These are phyloP conservation scores for Neodontobutis hainanensis DNA, from an alignment of 2,113 vertebrate species.

Conservation along the genomic window DNA sequence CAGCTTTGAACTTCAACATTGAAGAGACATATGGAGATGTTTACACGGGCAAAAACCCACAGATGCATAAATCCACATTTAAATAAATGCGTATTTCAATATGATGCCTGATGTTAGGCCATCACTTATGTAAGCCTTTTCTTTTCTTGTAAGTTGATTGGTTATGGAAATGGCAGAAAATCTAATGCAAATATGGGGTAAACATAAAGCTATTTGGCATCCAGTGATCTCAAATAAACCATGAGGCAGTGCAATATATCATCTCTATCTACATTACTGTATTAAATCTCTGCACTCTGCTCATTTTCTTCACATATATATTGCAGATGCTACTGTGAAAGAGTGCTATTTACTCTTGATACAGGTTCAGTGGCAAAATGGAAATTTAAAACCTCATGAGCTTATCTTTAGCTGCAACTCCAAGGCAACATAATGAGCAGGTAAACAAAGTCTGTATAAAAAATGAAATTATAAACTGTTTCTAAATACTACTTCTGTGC, in stretches of 20 bases:
- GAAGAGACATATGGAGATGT: conserved; percentile 38
- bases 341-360: background rate
- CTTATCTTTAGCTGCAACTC: too few species aligned
- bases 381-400: background rate
- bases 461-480: too few species aligned
- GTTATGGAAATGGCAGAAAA: conserved; percentile 48
- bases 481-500: too few species aligned
- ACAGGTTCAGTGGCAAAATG: background rate
- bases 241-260: background rate
- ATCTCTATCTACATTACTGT: background rate
- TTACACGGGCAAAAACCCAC: conserved; percentile 36
- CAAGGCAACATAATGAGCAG: too few species aligned
- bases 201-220: background rate
- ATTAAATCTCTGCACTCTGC: background rate
- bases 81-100: conserved; percentile 50
- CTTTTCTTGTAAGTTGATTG: conserved; percentile 60
- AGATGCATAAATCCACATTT: conserved; percentile 54
- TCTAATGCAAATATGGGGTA: conserved; percentile 19
- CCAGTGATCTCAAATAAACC: background rate
- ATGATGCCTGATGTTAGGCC: conserved; percentile 46
- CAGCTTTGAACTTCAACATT: conserved; percentile 50
- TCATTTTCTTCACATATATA: background rate
- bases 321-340: background rate
- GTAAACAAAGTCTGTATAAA: too few species aligned
- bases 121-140: conserved; percentile 67